Evolutionary conservation across 2,797 vertebrate species (phyloP), one percentile per base, ranked within the genome.

Genomic region (Danio albolineatus): DNA sequence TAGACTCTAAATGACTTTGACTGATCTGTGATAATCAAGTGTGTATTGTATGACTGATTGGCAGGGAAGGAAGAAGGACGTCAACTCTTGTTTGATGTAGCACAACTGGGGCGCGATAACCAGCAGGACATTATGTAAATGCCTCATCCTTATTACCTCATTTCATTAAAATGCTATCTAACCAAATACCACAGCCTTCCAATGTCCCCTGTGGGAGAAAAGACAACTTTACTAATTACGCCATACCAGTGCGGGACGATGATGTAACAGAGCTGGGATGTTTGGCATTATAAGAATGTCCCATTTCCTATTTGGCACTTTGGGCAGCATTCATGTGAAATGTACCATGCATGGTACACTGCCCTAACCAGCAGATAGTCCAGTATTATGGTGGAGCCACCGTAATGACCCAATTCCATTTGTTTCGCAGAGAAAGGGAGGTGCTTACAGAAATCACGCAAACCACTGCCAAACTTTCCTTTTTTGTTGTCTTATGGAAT

Each of bases 231-330:
- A 92, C 91, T 93, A 93, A 93, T 93, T 92, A 87, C 83, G 84
- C 86, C 48, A 86, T 86, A 88, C 85, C 88, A 90, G 89, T 71
- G 78, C 85, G 74, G 71, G 88, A 84, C 88, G 88, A 87, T 94
- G 94, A 93, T 92, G 93, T 91, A 93, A 94, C 91, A 85, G 80
- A 90, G 92, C 88, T 78, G 90, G 91, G 91, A 93, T 91, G 91
- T 91, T 91, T 92, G 93, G 90, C 90, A 93, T 93, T 91, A 92
- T 92, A 91, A 92, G 92, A 93, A 91, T 94, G 93, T 89, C 91
- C 92, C 87, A 91, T 92, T 93, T 92, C 90, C 87, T 91, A 66
- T 90, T 88, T 90, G 88, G 88, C 86, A 90, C 88, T 90, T 87
- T 88, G 86, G 85, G 61, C 86, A 81, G 88, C 90, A 92, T 93